Percentiles rank a stretch among this genome's conserved stretches.
phyloP scores from a whole-genome alignment of 2,797 vertebrate species.

The Echeneis naucrates region DNA sequence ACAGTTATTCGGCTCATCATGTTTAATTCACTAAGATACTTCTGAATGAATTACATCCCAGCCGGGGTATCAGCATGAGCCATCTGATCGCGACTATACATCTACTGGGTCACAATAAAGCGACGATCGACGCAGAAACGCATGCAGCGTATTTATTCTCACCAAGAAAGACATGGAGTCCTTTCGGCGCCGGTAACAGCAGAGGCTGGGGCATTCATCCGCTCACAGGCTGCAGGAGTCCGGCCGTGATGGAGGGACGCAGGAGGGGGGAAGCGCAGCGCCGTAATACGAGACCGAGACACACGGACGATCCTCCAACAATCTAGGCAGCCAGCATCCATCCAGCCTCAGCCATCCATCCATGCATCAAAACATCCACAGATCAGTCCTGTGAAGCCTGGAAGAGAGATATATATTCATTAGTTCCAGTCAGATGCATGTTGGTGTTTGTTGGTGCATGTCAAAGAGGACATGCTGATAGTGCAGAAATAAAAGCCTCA shows the following conservation, averaged over 20 bases:
- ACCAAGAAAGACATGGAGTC: slow-evolving; percentile 99
- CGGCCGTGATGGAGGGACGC: slow-evolving; percentile 24
- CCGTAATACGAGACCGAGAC: slow-evolving; percentile 59
- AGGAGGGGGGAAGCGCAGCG: slow-evolving; percentile 14
- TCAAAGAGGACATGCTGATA: not conserved
- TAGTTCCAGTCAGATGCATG: not conserved
- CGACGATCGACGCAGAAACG: slow-evolving; percentile 5
- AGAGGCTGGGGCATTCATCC: slow-evolving; percentile 85
- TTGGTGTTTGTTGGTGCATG: not conserved
- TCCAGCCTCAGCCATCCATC: slow-evolving; percentile 32
- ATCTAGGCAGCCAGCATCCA: slow-evolving; percentile 44
- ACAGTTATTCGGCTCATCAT: too few relatives aligned
- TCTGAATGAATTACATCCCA: slow-evolving; percentile 1
- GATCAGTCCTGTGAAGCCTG: slow-evolving; percentile 10
- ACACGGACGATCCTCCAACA: slow-evolving; percentile 16
- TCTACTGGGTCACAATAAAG: slow-evolving; percentile 17
- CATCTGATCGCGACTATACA: slow-evolving; percentile 38
- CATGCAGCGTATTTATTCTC: slow-evolving; percentile 74
- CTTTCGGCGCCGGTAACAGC: slow-evolving; percentile 78
- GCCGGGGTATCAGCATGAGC: slow-evolving; percentile 21
- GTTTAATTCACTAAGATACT: too few relatives aligned
- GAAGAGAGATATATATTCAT: not conserved
- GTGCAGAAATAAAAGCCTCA: too few relatives aligned
- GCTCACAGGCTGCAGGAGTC: slow-evolving; percentile 66
- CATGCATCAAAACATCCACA: slow-evolving; percentile 40